Evolutionary conservation across 2,113 vertebrate species (phyloP).

Genomic region (Hiodon tergisus): DNA sequence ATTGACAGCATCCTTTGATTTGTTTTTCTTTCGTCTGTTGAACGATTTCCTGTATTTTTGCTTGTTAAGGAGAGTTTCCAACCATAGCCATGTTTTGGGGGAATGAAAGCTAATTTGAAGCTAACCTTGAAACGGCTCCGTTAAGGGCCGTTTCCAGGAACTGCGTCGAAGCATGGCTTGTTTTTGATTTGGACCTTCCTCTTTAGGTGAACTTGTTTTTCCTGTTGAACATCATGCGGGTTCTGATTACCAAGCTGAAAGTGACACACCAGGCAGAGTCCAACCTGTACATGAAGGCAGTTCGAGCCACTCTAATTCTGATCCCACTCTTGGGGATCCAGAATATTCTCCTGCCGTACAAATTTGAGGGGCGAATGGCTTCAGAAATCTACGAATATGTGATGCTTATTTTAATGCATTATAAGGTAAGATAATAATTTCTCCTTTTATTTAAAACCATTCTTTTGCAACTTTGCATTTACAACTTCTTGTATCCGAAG

Average conservation of each 20-base stretch:
- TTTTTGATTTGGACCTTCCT: slow-evolving; percentile 22
- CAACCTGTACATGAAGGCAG: slow-evolving; percentile 97
- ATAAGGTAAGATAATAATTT: slow-evolving; percentile 67
- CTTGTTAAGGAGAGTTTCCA: no score
- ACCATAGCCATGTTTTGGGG: no score
- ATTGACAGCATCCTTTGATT: neutral
- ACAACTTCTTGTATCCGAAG: no score
- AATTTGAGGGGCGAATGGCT: slow-evolving; percentile 72
- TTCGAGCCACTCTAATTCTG: slow-evolving; percentile 90
- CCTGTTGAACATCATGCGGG: slow-evolving; percentile 90
- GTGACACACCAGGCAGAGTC: slow-evolving; percentile 94
- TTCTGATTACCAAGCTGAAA: slow-evolving; percentile 95
- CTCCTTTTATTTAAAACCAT: no score
- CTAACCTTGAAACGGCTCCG: neutral
- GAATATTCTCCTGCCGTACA: slow-evolving; percentile 87
- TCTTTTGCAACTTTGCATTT: no score
- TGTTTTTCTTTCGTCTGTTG: neutral
- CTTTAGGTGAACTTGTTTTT: slow-evolving; percentile 94
- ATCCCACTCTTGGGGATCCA: slow-evolving; percentile 92
- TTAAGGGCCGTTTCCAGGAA: neutral
- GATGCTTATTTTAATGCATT: slow-evolving; percentile 94
- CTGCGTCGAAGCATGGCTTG: neutral
- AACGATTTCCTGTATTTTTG: neutral
- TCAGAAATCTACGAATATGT: slow-evolving; percentile 94
- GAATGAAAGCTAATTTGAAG: no score